These are phyloP conservation scores for Poeciliopsis gracilis DNA, from an alignment of 2,797 vertebrate genomes.

Conservation along the genomic window DNA sequence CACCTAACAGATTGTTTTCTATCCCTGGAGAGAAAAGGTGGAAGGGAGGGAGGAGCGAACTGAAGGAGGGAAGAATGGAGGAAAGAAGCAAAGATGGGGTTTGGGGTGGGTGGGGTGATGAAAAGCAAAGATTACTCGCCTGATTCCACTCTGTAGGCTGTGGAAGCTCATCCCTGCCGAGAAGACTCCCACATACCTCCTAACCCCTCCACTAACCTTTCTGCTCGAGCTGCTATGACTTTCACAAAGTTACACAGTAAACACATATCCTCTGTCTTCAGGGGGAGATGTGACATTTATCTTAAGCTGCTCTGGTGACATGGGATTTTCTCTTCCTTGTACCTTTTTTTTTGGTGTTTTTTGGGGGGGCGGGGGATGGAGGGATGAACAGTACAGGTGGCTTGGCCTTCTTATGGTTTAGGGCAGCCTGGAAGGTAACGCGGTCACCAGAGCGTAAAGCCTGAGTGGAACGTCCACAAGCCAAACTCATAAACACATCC, in stretches of 20 bases:
- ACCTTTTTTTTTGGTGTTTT: constrained; percentile 11
- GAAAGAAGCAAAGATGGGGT: neutral
- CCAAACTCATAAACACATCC: constrained; percentile 46
- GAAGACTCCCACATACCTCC: constrained; percentile 56
- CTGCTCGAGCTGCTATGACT: constrained; percentile 70
- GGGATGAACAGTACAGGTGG: neutral
- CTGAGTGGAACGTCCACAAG: constrained; percentile 21
- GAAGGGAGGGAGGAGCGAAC: constrained; percentile 24
- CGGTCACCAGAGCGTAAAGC: constrained; percentile 24
- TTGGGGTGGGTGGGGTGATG: constrained; percentile 33
- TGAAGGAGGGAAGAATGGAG: constrained; percentile 19
- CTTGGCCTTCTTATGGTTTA: constrained; percentile 20
- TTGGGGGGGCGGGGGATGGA: accelerated
- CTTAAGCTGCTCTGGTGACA: constrained; percentile 49
- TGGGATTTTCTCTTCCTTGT: constrained; percentile 20
- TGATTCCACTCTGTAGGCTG: constrained; percentile 47
- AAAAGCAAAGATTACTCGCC: constrained; percentile 64
- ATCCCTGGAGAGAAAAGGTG: constrained; percentile 45
- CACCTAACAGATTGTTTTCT: constrained; percentile 60
- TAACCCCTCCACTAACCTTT: constrained; percentile 68
- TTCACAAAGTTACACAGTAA: constrained; percentile 73
- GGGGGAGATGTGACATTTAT: constrained; percentile 72
- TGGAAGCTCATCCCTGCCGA: constrained; percentile 63
- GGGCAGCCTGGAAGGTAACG: constrained; percentile 27
- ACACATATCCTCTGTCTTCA: constrained; percentile 61